A percentile compares a stretch with the other conserved stretches of the same genome.
phyloP scores from a whole-genome alignment of 2,797 vertebrate species.

The Schizopygopsis malacanthus region DNA sequence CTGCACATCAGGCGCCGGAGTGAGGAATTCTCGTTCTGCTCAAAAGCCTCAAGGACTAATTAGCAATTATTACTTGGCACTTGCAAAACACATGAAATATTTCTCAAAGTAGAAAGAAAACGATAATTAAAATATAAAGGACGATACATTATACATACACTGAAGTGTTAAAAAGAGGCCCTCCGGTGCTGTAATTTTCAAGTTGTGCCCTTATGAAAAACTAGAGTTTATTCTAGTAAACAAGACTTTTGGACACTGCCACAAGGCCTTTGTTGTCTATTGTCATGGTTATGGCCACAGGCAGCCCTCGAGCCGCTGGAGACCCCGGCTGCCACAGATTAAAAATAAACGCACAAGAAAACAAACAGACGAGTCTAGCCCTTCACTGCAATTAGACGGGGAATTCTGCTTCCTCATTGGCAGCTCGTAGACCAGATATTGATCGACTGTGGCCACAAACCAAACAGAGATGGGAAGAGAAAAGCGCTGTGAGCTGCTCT shows the following conservation, averaged over 20 bases:
- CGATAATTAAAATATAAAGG: conserved; percentile 59
- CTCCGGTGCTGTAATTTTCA: conserved; percentile 39
- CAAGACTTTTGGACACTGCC: conserved; percentile 40
- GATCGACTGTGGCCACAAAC: conserved; percentile 55
- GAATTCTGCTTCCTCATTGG: conserved; percentile 55
- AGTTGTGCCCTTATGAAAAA: conserved; percentile 36
- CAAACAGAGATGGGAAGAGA: conserved; percentile 44
- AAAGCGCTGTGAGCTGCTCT: conserved; percentile 30
- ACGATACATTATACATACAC: conserved; percentile 53
- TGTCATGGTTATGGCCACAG: conserved; percentile 52
- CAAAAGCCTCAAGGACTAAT: conserved; percentile 60
- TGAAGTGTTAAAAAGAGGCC: conserved; percentile 42
- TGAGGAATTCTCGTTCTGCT: conserved; percentile 42
- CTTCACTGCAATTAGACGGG: conserved; percentile 56
- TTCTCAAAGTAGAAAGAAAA: conserved; percentile 49
- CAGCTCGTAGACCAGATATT: conserved; percentile 57
- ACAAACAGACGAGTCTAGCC: conserved; percentile 50
- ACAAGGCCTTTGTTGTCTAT: conserved; percentile 45
- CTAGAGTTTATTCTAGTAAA: conserved; percentile 56
- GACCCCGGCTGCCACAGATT: conserved; percentile 46
- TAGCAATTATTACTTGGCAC: conserved; percentile 60
- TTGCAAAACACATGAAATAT: conserved; percentile 59
- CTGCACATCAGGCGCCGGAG: conserved; percentile 40
- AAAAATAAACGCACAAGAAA: conserved; percentile 53
- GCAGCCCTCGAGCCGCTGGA: conserved; percentile 46